Evolutionary conservation across 2,888 invertebrate genomes (phyloP), one percentile per base, ranked within the genome.

Genomic region (Philonicus albiceps): DNA sequence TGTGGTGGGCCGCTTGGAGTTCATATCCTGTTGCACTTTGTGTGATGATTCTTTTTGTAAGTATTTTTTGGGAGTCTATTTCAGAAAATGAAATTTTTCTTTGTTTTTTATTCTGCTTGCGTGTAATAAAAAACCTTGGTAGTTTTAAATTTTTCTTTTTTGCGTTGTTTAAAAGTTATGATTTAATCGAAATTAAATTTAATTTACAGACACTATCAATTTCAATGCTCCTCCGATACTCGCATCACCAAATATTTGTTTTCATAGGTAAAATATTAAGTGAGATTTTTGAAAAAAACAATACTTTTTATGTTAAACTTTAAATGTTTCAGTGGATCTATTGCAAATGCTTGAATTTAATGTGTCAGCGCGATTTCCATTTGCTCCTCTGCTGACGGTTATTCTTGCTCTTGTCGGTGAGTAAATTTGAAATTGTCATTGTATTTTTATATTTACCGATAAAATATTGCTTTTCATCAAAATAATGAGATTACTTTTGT

Each of bases 231-330:
- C 94, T 99, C 89, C 95, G 99, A 83, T 99, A 99, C 93, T 99
- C 99, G 13, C 99, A 99, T 93, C 99, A 99, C 92, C 99, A 99
- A 93, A 99, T 99, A 91, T 99, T 99, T 93, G 96, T 99, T 88
- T 99, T 99, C 91, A 99, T 99, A 90, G 98, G 98, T 98, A 94
- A 96, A 96, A 95, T 72, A 55, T 81, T n/a, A 53, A n/a, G 13
- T n/a, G 53, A 19, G 22, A 37, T 30, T 40, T 6, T 30, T 5
- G 0, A 22, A 31, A 31, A 64, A n/a, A 72, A 31, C 13, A 19
- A 22, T 27, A 53, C 64, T 55, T 64, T 34, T 83, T 34, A 43
- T 34, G 64, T 16, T 53, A 53, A 53, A 30, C 30, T 86, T 89
- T 64, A 13, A 64, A 92, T 93, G 91, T 95, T 86, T 94, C 43